These are phyloP conservation scores for Tapirus terrestris DNA, from an alignment of 2,113 vertebrate species.

Conservation along the genomic window DNA sequence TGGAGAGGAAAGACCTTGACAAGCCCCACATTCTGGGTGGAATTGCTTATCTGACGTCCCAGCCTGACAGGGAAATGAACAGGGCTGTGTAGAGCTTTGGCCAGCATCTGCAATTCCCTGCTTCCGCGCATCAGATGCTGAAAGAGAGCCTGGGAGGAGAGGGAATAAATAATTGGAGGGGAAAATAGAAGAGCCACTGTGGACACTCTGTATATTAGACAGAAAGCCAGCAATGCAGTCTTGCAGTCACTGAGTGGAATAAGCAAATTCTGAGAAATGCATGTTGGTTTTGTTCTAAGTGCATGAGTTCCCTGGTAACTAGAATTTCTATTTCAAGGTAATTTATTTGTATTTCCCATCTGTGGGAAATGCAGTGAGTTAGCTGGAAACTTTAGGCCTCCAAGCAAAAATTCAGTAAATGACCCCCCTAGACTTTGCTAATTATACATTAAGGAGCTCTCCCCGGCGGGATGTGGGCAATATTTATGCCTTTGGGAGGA, in stretches of 20 bases:
- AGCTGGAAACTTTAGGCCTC: not conserved
- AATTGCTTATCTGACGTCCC: not conserved
- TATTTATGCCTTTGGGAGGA: not conserved
- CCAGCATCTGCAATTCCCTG: too few species aligned
- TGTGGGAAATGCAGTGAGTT: not conserved
- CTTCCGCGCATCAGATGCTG: not conserved
- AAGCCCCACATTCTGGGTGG: not conserved
- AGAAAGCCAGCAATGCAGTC: not conserved
- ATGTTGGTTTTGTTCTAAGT: not conserved
- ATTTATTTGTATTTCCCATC: not conserved
- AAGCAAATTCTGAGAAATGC: not conserved
- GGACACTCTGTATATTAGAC: not conserved
- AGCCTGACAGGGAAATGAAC: too few species aligned
- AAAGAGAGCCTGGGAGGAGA: not conserved
- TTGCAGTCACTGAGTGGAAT: too few species aligned
- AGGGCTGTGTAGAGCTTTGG: not conserved
- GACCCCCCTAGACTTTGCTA: not conserved
- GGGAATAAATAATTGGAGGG: not conserved
- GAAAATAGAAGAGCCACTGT: too few species aligned
- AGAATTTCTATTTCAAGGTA: not conserved
- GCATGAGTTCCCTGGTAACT: not conserved
- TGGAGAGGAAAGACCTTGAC: not conserved
- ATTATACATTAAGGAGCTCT: not conserved
- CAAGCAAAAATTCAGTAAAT: not conserved
- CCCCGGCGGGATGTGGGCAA: not conserved